A percentile compares a stretch with the other conserved stretches of the same genome.
Conservation (phyloP, 2,113 vertebrate genomes). For the Crocuta crocuta region DNA sequence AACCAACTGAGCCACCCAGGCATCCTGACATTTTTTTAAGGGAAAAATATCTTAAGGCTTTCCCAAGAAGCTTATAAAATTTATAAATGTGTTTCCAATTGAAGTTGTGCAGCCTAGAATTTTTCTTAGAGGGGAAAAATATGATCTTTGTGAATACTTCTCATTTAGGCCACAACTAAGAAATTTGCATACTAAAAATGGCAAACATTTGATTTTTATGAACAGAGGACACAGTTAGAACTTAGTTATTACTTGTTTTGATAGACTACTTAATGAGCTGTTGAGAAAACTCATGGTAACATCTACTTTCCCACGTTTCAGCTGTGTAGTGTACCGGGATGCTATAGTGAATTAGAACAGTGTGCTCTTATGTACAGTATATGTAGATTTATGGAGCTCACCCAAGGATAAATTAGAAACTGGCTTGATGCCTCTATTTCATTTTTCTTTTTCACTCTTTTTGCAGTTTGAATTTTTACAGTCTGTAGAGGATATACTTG, state of each 20-base stretch:
- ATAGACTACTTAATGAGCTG: background rate
- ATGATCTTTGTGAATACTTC: conserved; percentile 23
- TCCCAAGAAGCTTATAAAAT: conserved; percentile 30
- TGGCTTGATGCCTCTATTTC: conserved; percentile 55
- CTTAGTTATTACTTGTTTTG: background rate
- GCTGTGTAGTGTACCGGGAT: background rate
- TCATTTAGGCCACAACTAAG: conserved; percentile 35
- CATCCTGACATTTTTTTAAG: background rate
- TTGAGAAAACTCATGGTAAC: conserved; percentile 48
- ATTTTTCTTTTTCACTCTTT: conserved; percentile 53
- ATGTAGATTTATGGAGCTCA: conserved; percentile 39
- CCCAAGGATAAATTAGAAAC: conserved; percentile 57
- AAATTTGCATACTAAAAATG: background rate
- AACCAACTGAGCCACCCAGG: too few species aligned
- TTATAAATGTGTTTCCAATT: background rate
- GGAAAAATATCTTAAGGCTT: background rate
- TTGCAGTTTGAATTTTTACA: conserved; percentile 38
- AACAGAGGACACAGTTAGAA: background rate
- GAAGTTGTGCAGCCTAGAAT: background rate
- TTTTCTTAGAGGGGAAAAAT: background rate
- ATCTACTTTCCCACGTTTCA: conserved; percentile 48
- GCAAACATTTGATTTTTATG: conserved; percentile 51
- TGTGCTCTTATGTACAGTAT: conserved; percentile 65
- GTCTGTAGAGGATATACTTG: background rate
- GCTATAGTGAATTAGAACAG: conserved; percentile 58